These are phyloP conservation scores for Tortrix viridana DNA, from an alignment of 2,888 invertebrate genomes.

Conservation along the genomic window DNA sequence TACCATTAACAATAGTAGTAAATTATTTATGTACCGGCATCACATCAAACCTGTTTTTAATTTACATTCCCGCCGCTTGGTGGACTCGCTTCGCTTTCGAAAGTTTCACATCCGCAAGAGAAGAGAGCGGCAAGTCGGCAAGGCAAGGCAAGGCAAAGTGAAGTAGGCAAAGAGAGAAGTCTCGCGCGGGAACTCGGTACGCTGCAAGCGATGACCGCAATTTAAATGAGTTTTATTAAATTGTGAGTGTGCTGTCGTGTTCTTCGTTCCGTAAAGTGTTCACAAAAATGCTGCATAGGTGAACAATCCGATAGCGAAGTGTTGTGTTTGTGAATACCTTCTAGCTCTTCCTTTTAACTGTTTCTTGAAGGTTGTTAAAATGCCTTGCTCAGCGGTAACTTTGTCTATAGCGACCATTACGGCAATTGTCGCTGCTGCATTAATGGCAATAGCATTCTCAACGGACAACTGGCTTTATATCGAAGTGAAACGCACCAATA, in stretches of 20 bases:
- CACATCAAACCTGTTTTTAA: slow-evolving; percentile 68
- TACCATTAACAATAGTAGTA: slow-evolving; percentile 21
- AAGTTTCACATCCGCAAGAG: slow-evolving; percentile 84
- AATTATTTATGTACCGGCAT: slow-evolving; percentile 15
- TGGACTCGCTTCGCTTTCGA: slow-evolving; percentile 79
- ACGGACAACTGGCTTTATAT: slow-evolving; percentile 99
- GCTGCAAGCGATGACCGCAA: slow-evolving; percentile 83
- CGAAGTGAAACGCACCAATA: slow-evolving; percentile 94
- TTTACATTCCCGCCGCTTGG: slow-evolving; percentile 82
- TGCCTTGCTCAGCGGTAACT: slow-evolving; percentile 98
- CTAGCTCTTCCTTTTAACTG: slow-evolving; percentile 60
- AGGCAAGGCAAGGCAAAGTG: slow-evolving; percentile 59
- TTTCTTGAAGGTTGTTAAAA: slow-evolving; percentile 82
- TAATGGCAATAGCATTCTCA: slow-evolving; percentile 96
- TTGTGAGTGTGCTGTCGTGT: slow-evolving; percentile 81
- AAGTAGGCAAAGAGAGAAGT: slow-evolving; percentile 79
- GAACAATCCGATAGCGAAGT: slow-evolving; percentile 70
- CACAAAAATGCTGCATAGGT: slow-evolving; percentile 82
- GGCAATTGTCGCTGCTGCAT: slow-evolving; percentile 96
- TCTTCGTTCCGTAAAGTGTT: slow-evolving; percentile 76
- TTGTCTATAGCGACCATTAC: slow-evolving; percentile 97
- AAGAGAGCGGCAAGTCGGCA: slow-evolving; percentile 73
- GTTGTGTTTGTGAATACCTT: slow-evolving; percentile 77
- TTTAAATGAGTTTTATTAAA: slow-evolving; percentile 78
- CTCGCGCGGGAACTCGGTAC: slow-evolving; percentile 81